These are phyloP conservation scores for Channallabes apus DNA, from an alignment of 2,797 vertebrate genomes.

Conservation along the genomic window DNA sequence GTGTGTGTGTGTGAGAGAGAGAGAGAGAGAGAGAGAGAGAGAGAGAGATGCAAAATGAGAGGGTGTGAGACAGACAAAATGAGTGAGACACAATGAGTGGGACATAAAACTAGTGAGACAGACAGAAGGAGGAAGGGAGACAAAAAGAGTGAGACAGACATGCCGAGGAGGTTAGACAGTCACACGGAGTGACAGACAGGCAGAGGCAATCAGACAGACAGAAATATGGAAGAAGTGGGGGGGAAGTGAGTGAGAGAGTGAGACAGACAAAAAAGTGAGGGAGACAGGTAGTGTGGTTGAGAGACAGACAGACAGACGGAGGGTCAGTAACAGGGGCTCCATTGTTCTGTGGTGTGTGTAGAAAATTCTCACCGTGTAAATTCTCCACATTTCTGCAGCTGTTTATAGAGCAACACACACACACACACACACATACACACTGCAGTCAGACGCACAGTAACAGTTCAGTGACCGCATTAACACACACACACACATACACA, in stretches of 20 bases:
- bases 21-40: too few relatives aligned
- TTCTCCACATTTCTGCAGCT: constrained; percentile 37
- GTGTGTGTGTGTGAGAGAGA: too few relatives aligned
- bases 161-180: not conserved
- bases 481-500: too few relatives aligned
- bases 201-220: not conserved
- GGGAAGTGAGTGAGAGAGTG: not conserved
- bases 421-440: too few relatives aligned
- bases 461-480: too few relatives aligned
- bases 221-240: not conserved
- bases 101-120: not conserved
- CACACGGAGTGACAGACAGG: not conserved
- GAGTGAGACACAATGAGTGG: not conserved
- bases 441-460: too few relatives aligned
- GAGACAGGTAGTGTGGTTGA: not conserved
- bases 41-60: too few relatives aligned
- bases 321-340: constrained; percentile 36
- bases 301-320: not conserved
- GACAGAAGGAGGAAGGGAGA: not conserved
- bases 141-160: not conserved
- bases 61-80: too few relatives aligned
- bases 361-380: constrained; percentile 34
- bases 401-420: constrained; percentile 25
- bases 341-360: constrained; percentile 38
- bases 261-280: constrained; percentile 3